These are phyloP conservation scores for Cynocephalus volans DNA, from an alignment of 2,113 vertebrate species.

Conservation along the genomic window DNA sequence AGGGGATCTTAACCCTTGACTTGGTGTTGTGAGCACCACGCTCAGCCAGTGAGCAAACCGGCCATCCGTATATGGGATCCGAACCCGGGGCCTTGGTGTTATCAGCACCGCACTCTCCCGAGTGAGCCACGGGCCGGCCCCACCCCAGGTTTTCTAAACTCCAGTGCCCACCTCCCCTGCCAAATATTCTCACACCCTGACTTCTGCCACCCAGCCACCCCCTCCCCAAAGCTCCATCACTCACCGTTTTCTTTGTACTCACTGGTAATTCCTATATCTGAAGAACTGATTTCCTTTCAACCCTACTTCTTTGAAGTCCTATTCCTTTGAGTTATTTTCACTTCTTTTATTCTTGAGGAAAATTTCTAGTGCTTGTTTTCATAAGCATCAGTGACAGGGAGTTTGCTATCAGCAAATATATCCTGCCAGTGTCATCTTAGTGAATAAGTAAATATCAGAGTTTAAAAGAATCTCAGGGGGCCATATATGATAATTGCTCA, in stretches of 20 bases:
- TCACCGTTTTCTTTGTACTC: slow-evolving; percentile 62
- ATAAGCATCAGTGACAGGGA: background rate
- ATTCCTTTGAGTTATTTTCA: slow-evolving; percentile 80
- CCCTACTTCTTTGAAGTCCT: slow-evolving; percentile 78
- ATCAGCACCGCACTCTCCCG: too few species aligned
- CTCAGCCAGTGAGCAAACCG: too few species aligned
- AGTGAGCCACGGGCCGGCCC: too few species aligned
- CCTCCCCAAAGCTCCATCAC: background rate
- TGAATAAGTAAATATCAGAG: background rate
- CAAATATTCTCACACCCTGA: background rate
- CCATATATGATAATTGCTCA: background rate
- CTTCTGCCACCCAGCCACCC: background rate
- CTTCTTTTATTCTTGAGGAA: slow-evolving; percentile 68
- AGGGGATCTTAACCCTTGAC: too few species aligned
- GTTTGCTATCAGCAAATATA: slow-evolving; percentile 22
- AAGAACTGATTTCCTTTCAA: slow-evolving; percentile 79
- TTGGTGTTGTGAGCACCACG: too few species aligned
- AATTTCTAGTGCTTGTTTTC: slow-evolving; percentile 66
- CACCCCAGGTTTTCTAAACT: background rate
- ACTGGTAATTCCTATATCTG: slow-evolving; percentile 59
- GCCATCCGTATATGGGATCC: too few species aligned
- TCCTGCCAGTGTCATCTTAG: background rate
- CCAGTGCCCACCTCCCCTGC: accelerated
- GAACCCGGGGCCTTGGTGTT: too few species aligned
- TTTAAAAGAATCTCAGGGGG: background rate